A percentile compares a stretch with the other conserved stretches of the same genome.
Conservation (phyloP, 2,113 vertebrate species). For the Peromyscus californicus region DNA sequence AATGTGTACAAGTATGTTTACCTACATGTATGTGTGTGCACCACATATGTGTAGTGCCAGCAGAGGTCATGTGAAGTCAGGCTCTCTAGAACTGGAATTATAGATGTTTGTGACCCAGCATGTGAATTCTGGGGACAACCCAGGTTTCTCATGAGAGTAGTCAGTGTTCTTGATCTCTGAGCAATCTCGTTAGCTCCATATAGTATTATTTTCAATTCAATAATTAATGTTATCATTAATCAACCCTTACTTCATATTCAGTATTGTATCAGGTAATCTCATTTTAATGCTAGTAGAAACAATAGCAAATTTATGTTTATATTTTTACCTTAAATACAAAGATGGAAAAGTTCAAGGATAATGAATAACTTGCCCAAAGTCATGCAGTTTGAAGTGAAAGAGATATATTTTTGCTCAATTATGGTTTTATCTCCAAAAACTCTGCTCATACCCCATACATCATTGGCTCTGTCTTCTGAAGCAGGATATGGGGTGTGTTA, state of each 20-base stretch:
- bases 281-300: neutral
- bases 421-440: neutral
- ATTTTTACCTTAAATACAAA: slow-evolving; percentile 21
- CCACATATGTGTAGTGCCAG: neutral
- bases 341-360: neutral
- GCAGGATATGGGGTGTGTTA: too few relatives aligned
- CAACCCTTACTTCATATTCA: neutral
- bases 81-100: neutral
- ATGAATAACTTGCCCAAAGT: neutral
- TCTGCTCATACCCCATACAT: neutral
- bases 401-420: neutral
- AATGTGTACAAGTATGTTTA: neutral
- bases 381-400: neutral
- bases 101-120: neutral
- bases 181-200: neutral
- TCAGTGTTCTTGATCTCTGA: neutral
- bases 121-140: neutral
- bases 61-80: neutral
- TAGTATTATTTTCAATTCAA: neutral
- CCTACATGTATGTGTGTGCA: neutral
- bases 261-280: neutral
- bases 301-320: neutral
- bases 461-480: neutral
- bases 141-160: neutral
- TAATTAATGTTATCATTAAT: neutral